Evolutionary conservation across 2,888 invertebrate genomes (phyloP).

Genomic region (Diadromus collaris): DNA sequence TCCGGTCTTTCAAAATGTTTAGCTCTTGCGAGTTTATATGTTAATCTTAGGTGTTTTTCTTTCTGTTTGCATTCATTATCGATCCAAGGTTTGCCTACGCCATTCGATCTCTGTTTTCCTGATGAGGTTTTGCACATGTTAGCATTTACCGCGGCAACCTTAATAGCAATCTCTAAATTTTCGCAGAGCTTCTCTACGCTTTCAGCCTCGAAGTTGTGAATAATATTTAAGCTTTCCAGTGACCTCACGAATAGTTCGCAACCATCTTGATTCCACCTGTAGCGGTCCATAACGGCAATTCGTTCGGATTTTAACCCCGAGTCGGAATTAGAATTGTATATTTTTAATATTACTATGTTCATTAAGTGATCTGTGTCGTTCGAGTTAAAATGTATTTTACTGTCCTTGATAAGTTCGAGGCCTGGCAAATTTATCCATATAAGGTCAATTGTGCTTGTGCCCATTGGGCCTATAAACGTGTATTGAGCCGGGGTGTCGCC

Average conservation of each 20-base stretch:
- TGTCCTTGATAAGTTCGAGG: background rate
- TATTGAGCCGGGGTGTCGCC: background rate
- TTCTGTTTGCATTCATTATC: background rate
- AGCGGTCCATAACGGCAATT: background rate
- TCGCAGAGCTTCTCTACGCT: background rate
- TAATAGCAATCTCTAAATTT: background rate
- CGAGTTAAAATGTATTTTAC: background rate
- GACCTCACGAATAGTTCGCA: background rate
- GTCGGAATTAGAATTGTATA: too few species aligned
- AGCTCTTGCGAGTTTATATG: background rate
- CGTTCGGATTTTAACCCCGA: background rate
- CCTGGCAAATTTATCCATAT: background rate
- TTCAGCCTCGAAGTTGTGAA: background rate
- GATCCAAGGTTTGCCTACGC: background rate
- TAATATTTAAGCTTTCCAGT: background rate
- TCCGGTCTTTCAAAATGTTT: background rate
- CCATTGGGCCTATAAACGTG: background rate
- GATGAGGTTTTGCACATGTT: background rate
- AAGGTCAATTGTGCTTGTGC: background rate
- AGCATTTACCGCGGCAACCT: background rate
- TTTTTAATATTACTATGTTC: background rate
- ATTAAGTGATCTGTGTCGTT: background rate
- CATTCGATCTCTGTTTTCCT: background rate
- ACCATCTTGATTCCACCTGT: background rate
- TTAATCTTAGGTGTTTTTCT: background rate